Base-by-base conservation (phyloP, 1,140 invertebrate species). In the Araneus ventricosus region DNA sequence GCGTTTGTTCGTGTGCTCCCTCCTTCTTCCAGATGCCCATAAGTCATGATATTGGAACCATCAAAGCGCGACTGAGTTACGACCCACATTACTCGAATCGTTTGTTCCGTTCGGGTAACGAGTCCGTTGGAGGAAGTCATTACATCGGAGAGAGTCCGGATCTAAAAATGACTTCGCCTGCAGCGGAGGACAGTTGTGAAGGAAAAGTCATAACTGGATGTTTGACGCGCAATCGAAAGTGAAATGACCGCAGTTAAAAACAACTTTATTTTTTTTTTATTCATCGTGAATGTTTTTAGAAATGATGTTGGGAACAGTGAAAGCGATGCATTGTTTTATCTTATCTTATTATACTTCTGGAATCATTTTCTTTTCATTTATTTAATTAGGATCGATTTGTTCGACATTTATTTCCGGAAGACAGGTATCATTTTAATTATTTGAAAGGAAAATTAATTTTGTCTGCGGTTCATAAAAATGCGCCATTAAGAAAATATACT, bases 71-170 rank as follows among this genome's bases (percentile, higher is more conserved):
- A 67, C 63, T 67, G n/a, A 67, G n/a, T 67, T 67, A 27, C 63
- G 63, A 27, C 63, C 63, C 27, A 67, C 27, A 67, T 67, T 30
- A 67, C 7, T 6, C 7, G 63, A 67, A 67, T 67, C 63, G 63
- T 67, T 67, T 67, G 63, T 67, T 67, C 63, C 63, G 63, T 67
- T 67, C 63, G 27, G 27, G 8, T 67, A 67, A 67, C 63, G n/a
- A 67, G 63, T 67, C 63, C 63, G 63, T 27, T 27, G 63, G n/a
- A 67, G 63, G 63, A 67, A 67, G 63, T 67, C 63, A 67, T 67
- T 67, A 67, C 63, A n/a, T 14, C n/a, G 8, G 63, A 67, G 63
- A 6, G n/a, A 30, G 63, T 67, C 63, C 63, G 27, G 63, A n/a
- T 67, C 63, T 67, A 67, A 67, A 67, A 67, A 67, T 67, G 63